Conservation (phyloP, 2,888 invertebrate species). For the Eupeodes luniger region DNA sequence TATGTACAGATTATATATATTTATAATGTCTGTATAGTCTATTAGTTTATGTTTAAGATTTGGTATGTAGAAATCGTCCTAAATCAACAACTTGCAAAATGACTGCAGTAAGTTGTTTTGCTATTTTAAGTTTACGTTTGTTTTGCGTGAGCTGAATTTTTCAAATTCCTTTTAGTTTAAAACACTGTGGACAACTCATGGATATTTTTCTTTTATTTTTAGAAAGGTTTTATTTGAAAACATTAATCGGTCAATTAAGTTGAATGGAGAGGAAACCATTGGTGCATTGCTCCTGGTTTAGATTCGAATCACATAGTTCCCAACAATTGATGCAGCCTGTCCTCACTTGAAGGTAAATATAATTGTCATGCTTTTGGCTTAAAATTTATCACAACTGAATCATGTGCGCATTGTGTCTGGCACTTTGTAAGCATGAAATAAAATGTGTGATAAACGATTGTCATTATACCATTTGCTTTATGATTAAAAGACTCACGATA, state of each 20-base stretch:
- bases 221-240: slow-evolving; percentile 21
- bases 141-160: slow-evolving; percentile 68
- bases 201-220: slow-evolving; percentile 4
- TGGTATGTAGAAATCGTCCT: slow-evolving; percentile 65
- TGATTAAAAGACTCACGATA: slow-evolving; percentile 57
- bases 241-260: slow-evolving; percentile 66
- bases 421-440: slow-evolving; percentile 24
- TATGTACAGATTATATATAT: background rate
- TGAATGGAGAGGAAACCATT: slow-evolving; percentile 50
- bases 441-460: slow-evolving; percentile 61
- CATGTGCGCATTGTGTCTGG: slow-evolving; percentile 1
- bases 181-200: background rate
- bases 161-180: slow-evolving; percentile 23
- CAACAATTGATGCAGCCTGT: slow-evolving; percentile 10
- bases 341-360: slow-evolving; percentile 28
- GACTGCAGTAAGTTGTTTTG: slow-evolving; percentile 44
- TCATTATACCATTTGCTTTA: slow-evolving; percentile 47
- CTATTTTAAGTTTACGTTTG: slow-evolving; percentile 47
- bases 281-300: slow-evolving; percentile 57
- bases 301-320: slow-evolving; percentile 42
- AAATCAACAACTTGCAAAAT: slow-evolving; percentile 51
- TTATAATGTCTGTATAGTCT: background rate
- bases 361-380: slow-evolving; percentile 41
- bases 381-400: slow-evolving; percentile 16
- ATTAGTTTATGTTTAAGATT: slow-evolving; percentile 20